These are phyloP conservation scores for Pyrocoelia pectoralis DNA, from an alignment of 2,888 invertebrate genomes.

Conservation along the genomic window DNA sequence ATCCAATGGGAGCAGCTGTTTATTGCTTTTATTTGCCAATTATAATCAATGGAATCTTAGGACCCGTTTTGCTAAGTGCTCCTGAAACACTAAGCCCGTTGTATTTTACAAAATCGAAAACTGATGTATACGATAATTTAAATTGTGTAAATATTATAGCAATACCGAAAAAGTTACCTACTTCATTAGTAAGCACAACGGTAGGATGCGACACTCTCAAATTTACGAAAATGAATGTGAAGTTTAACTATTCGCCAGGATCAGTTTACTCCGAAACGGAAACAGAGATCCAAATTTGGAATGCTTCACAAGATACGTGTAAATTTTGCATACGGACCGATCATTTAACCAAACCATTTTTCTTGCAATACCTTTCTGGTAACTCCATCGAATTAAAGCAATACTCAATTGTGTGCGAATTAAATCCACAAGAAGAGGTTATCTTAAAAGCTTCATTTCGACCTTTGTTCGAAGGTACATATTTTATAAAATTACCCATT, in stretches of 20 bases:
- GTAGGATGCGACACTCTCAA: slow-evolving; percentile 37
- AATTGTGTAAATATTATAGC: neutral
- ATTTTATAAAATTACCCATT: slow-evolving; percentile 50
- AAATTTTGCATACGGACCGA: slow-evolving; percentile 50
- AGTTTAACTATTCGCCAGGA: slow-evolving; percentile 16
- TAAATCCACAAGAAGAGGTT: slow-evolving; percentile 46
- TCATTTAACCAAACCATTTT: slow-evolving; percentile 48
- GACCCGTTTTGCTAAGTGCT: slow-evolving; percentile 61
- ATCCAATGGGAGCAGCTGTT: slow-evolving; percentile 59
- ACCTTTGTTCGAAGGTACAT: slow-evolving; percentile 47
- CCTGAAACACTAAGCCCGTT: slow-evolving; percentile 39
- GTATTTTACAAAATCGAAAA: slow-evolving; percentile 37
- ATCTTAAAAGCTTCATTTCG: slow-evolving; percentile 47
- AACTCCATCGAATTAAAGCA: slow-evolving; percentile 27
- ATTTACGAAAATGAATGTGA: slow-evolving; percentile 20
- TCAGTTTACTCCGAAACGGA: neutral
- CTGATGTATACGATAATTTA: slow-evolving; percentile 12
- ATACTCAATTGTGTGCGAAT: slow-evolving; percentile 41
- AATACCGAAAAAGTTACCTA: slow-evolving; percentile 29
- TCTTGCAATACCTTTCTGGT: slow-evolving; percentile 44
- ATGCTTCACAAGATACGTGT: slow-evolving; percentile 36
- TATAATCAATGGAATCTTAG: slow-evolving; percentile 66
- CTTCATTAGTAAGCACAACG: slow-evolving; percentile 42
- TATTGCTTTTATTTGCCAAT: slow-evolving; percentile 68
- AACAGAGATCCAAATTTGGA: slow-evolving; percentile 33